Evolutionary conservation across 1,140 invertebrate species (phyloP).

Genomic region (Drosophila persimilis): DNA sequence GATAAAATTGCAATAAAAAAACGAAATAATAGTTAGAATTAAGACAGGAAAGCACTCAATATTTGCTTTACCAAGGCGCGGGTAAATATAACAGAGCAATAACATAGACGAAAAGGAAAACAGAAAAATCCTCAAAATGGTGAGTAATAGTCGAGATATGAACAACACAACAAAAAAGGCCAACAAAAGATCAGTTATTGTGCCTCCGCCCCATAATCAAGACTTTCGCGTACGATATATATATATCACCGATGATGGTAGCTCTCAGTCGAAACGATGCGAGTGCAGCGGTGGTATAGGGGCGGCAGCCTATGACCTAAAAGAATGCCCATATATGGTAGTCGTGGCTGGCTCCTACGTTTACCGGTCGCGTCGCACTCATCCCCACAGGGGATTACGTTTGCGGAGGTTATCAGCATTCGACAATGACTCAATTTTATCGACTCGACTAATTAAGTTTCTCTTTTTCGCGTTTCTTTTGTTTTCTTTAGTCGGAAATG

Average conservation of each 20-base stretch:
- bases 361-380: constrained; percentile 48
- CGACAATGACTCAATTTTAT: constrained; percentile 48
- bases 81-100: not conserved
- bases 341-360: constrained; percentile 24
- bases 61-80: no score
- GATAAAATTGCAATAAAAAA: constrained; percentile 42
- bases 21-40: constrained; percentile 8
- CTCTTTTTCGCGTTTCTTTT: constrained; percentile 1
- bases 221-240: no score
- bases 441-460: not conserved
- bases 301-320: constrained; percentile 35
- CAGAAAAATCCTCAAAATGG: constrained; percentile 51
- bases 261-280: not conserved
- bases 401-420: constrained; percentile 45
- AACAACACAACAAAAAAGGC: constrained; percentile 19
- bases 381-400: not conserved
- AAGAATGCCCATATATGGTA: constrained; percentile 73
- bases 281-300: not conserved
- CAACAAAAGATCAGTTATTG: constrained; percentile 32
- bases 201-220: constrained; percentile 19
- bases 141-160: constrained; percentile 61
- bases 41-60: constrained; percentile 8
- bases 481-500: constrained; percentile 92
- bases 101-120: constrained; percentile 19
- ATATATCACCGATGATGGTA: not conserved